Conservation (phyloP, 2,888 invertebrate species). For the Erynnis tages region DNA sequence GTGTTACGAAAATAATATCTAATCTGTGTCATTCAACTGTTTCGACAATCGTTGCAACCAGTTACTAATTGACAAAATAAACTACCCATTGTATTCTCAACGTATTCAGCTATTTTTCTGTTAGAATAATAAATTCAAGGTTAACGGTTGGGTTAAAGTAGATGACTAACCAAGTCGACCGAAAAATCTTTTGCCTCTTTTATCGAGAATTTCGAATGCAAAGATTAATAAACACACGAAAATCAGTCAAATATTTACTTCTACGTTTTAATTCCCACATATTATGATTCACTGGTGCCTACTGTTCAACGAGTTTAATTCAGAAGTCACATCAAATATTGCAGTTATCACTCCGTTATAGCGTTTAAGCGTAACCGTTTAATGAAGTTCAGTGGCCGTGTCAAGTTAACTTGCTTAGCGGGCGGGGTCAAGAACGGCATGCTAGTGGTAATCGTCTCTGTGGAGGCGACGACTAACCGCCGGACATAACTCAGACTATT, state of each 20-base stretch:
- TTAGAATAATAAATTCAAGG: background rate
- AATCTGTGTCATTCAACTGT: constrained; percentile 18
- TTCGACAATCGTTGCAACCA: constrained; percentile 2
- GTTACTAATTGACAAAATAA: constrained; percentile 1
- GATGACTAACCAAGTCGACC: background rate
- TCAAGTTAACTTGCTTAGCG: constrained; percentile 6
- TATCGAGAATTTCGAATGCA: too few relatives aligned
- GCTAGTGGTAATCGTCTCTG: constrained; percentile 7
- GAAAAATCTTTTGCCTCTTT: too few relatives aligned
- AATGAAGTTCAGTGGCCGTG: background rate
- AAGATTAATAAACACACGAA: too few relatives aligned
- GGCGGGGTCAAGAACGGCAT: constrained; percentile 6
- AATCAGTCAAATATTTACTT: too few relatives aligned
- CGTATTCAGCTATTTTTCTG: background rate
- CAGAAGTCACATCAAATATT: too few relatives aligned
- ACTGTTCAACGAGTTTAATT: too few relatives aligned
- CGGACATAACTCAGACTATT: constrained; percentile 22
- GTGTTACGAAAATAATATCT: constrained; percentile 15
- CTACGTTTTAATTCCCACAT: too few relatives aligned
- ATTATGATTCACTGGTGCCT: too few relatives aligned
- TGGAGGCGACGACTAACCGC: background rate
- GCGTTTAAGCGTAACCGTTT: background rate
- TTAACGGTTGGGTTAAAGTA: background rate
- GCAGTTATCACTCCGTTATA: background rate
- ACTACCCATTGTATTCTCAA: constrained; percentile 5